Conservation (phyloP, 23 tunicate genomes). For the Trididemnum nubilum region DNA sequence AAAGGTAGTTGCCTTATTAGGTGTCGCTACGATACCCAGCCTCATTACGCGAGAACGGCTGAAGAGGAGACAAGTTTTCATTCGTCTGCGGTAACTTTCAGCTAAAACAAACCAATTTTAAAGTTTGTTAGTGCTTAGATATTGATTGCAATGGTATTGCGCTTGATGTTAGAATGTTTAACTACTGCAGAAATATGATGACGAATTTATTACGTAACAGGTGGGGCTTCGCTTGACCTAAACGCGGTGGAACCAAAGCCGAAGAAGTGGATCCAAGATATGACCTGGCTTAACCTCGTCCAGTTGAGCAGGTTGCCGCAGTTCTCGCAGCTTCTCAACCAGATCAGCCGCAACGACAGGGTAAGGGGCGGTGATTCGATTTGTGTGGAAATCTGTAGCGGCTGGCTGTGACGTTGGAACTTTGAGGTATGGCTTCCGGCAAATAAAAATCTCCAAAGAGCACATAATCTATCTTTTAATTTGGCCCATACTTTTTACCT, state of each 20-base stretch:
- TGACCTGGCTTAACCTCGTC: conserved; percentile 90
- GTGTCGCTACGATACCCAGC: background rate
- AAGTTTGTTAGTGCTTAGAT: background rate
- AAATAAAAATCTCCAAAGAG: background rate
- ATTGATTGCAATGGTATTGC: background rate
- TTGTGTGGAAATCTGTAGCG: no score
- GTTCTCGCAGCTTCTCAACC: conserved; percentile 79
- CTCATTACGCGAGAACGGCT: no score
- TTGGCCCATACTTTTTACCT: no score
- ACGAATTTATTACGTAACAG: no score
- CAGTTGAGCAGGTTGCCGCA: conserved; percentile 74
- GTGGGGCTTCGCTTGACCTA: conserved; percentile 83
- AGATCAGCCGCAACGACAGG: conserved; percentile 79
- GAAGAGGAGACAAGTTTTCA: no score
- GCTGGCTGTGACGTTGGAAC: no score
- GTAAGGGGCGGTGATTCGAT: no score
- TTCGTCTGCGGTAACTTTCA: background rate
- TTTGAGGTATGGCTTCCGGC: background rate
- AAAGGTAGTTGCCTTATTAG: conserved; percentile 60
- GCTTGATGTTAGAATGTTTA: no score
- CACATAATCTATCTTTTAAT: background rate
- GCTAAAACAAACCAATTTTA: background rate
- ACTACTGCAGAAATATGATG: no score
- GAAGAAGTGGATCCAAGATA: conserved; percentile 91
- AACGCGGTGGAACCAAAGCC: conserved; percentile 89